Evolutionary conservation across 2,888 invertebrate species (phyloP).

Genomic region (Agriopis aurantiaria): DNA sequence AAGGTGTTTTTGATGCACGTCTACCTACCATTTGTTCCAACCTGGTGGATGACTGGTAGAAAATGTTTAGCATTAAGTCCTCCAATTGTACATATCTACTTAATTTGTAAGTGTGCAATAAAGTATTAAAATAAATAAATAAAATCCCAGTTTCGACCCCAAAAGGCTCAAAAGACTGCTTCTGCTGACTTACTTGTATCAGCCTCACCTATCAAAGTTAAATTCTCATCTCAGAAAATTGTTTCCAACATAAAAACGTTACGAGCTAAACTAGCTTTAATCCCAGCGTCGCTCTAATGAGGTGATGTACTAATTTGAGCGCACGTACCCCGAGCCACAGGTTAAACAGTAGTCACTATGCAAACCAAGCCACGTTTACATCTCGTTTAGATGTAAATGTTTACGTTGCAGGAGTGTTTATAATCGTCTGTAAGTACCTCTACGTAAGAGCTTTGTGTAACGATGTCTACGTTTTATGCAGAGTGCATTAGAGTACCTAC

Average conservation of each 20-base stretch:
- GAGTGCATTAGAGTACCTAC: neutral
- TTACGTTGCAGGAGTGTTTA: slow-evolving; percentile 13
- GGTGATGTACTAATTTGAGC: slow-evolving; percentile 22
- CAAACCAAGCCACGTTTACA: neutral
- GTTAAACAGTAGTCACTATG: neutral
- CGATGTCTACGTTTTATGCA: neutral
- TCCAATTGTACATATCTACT: too few relatives aligned
- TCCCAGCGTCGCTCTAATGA: slow-evolving; percentile 20
- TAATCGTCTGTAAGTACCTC: slow-evolving; percentile 12
- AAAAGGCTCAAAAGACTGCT: too few relatives aligned
- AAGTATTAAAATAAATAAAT: too few relatives aligned
- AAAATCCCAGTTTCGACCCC: too few relatives aligned
- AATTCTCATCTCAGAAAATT: neutral
- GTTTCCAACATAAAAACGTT: slow-evolving; percentile 1
- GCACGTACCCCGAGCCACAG: slow-evolving; percentile 4
- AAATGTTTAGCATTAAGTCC: too few relatives aligned
- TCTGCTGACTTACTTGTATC: too few relatives aligned
- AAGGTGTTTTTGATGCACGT: too few relatives aligned
- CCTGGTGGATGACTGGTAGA: too few relatives aligned
- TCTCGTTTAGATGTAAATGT: slow-evolving; percentile 19
- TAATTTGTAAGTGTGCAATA: too few relatives aligned
- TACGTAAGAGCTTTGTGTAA: neutral
- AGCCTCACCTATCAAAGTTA: too few relatives aligned
- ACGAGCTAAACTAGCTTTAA: slow-evolving; percentile 11
- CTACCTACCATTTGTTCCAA: too few relatives aligned